phyloP scores from a whole-genome alignment of 2,113 vertebrate species.

The Nematolebias whitei region DNA sequence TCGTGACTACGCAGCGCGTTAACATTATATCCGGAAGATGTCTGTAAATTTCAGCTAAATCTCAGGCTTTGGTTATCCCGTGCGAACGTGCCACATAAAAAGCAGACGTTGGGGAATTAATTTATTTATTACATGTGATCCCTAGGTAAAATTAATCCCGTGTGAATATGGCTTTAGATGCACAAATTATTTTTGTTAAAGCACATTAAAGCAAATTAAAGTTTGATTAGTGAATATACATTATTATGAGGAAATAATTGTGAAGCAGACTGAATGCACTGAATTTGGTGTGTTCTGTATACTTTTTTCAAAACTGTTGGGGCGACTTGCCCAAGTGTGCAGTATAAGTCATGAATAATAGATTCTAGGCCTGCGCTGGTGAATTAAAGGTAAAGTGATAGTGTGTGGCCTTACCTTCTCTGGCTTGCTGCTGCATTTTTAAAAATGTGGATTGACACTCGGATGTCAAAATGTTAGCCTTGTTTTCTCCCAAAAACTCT shows the following conservation, averaged over 20 bases:
- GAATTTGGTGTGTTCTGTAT: slow-evolving; percentile 20
- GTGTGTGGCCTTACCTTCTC: slow-evolving; percentile 33
- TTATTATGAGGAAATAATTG: neutral
- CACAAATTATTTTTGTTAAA: no score
- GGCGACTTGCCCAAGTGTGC: slow-evolving; percentile 39
- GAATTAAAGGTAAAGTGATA: slow-evolving; percentile 80
- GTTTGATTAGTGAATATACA: neutral
- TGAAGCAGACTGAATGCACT: neutral
- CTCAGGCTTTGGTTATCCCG: no score
- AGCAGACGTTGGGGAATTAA: no score
- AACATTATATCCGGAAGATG: no score
- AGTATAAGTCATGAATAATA: slow-evolving; percentile 70
- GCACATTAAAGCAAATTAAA: no score
- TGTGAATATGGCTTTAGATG: no score
- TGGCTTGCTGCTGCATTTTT: slow-evolving; percentile 74
- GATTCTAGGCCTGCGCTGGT: slow-evolving; percentile 51
- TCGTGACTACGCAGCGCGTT: no score
- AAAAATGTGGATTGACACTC: slow-evolving; percentile 63
- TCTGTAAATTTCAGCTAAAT: no score
- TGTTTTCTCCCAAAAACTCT: slow-evolving; percentile 43
- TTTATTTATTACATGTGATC: no score
- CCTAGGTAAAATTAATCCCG: no score
- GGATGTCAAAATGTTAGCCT: slow-evolving; percentile 67
- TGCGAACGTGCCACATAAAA: no score
- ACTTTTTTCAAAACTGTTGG: slow-evolving; percentile 6